Percentiles rank a stretch among this genome's conserved stretches.
phyloP scores from a whole-genome alignment of 2,888 invertebrate species.

The Limnephilus rhombicus region DNA sequence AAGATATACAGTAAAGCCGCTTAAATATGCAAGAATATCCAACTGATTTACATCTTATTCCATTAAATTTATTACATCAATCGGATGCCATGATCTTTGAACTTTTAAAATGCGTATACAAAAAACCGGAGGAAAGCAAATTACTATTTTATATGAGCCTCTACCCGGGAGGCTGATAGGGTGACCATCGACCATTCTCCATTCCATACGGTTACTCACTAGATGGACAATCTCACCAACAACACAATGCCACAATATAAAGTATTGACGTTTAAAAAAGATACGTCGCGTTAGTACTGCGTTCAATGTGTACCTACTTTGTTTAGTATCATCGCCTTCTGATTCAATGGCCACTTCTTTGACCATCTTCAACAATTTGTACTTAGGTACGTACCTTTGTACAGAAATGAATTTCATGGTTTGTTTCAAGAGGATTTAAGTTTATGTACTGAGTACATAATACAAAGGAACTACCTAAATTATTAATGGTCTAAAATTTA shows the following conservation, averaged over 20 bases:
- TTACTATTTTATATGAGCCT: neutral
- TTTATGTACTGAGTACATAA: neutral
- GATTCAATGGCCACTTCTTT: conserved; percentile 25
- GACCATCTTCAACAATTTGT: neutral
- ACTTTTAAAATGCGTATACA: neutral
- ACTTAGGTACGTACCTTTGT: neutral
- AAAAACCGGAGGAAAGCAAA: neutral
- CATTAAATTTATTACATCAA: neutral
- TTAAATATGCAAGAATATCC: neutral
- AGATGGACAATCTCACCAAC: conserved; percentile 37
- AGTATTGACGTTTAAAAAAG: conserved; percentile 39
- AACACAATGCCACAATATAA: conserved; percentile 42
- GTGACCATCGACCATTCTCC: neutral
- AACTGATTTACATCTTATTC: neutral
- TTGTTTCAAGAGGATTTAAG: too few relatives aligned
- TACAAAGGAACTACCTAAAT: neutral
- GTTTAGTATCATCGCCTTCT: conserved; percentile 32
- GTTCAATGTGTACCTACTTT: neutral
- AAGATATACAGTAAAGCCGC: neutral
- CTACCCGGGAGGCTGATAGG: neutral
- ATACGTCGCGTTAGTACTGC: neutral
- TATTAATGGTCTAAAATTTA: neutral
- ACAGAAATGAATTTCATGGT: neutral
- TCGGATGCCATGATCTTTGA: conserved; percentile 3
- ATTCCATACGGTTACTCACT: neutral